These are phyloP conservation scores for Drosophila saltans DNA, from an alignment of 1,140 invertebrate species.

Conservation along the genomic window DNA sequence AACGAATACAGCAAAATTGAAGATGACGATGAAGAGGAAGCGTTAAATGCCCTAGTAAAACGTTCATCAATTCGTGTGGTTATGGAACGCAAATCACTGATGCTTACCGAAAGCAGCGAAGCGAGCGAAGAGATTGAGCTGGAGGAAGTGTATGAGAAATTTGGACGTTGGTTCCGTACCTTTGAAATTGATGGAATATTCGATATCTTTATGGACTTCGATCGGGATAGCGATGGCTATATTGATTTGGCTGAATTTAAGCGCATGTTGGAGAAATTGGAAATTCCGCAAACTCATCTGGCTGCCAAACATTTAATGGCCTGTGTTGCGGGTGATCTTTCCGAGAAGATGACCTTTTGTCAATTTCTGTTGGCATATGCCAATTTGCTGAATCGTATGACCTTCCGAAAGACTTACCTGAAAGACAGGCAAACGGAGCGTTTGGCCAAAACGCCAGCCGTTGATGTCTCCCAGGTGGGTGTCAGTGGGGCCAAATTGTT, in stretches of 20 bases:
- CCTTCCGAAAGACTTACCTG: not conserved
- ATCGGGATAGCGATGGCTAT: constrained; percentile 42
- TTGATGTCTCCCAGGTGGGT: constrained; percentile 52
- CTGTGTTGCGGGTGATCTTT: constrained; percentile 17
- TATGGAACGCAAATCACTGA: constrained; percentile 29
- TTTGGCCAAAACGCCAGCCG: not conserved
- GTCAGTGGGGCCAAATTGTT: constrained; percentile 49
- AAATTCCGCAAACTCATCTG: constrained; percentile 59
- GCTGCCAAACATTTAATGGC: constrained; percentile 44
- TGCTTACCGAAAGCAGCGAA: constrained; percentile 31
- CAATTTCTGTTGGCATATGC: constrained; percentile 50
- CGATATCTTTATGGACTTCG: constrained; percentile 30
- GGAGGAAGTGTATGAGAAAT: constrained; percentile 6
- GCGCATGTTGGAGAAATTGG: constrained; percentile 45
- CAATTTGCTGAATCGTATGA: constrained; percentile 17
- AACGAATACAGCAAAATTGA: not conserved
- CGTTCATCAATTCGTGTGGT: constrained; percentile 26
- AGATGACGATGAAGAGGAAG: not conserved
- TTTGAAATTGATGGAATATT: constrained; percentile 41
- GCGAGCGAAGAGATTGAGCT: constrained; percentile 2
- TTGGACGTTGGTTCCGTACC: constrained; percentile 30
- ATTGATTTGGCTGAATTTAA: constrained; percentile 44
- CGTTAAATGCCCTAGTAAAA: not conserved
- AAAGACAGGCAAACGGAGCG: not conserved
- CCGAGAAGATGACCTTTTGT: constrained; percentile 33